Base-by-base conservation (phyloP, 2,113 vertebrate species). In the Chlamydotis undulata region DNA sequence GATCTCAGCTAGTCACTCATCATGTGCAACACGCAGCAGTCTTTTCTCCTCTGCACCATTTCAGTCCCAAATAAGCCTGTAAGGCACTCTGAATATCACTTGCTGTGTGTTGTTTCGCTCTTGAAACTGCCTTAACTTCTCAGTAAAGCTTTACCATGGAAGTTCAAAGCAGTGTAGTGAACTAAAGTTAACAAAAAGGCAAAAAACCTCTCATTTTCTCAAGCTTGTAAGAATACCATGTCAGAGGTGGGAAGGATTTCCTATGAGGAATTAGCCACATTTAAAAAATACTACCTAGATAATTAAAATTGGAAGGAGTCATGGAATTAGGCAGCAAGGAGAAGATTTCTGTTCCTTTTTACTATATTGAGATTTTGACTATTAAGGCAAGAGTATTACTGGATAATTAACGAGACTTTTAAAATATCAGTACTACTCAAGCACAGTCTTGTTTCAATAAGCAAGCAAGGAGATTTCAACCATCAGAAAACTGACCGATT, bases 1-100 rank as follows among this genome's bases (percentile, higher is more conserved):
- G 47, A 16, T 80, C 93, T 93, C 96, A 97, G 94, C 68, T 59
- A 77, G 37, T 95, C 75, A 60, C 87, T 88, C 87, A 24, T 45
- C 71, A 29, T 65, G n/a, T 56, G 65, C 77, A 68, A 4, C 81
- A 23, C 88, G 93, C 70, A 29, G 84, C 96, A 92, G 61, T 77
- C 80, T 63, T 45, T 50, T 69, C 70, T 91, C 65, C 78, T 74
- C 10, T 47, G 60, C 85, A 79, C 35, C 49, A 8, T 23, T 89
- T 79, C 85, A 79, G 69, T 28, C 77, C 60, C 82, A 77, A 79
- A 76, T 25, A 69, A 56, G 37, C 41, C 31, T 13, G 8, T 10
- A 45, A 91, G 89, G 53, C 21, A 41, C 50, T 37, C 68, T 16
- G 56, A 69, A 1, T 1, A 29, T 57, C 78, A 63, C 39, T 91